A percentile compares a stretch with the other conserved stretches of the same genome.
Evolutionary conservation across 2,113 vertebrate species (phyloP).

Genomic region (Xerus inauris): DNA sequence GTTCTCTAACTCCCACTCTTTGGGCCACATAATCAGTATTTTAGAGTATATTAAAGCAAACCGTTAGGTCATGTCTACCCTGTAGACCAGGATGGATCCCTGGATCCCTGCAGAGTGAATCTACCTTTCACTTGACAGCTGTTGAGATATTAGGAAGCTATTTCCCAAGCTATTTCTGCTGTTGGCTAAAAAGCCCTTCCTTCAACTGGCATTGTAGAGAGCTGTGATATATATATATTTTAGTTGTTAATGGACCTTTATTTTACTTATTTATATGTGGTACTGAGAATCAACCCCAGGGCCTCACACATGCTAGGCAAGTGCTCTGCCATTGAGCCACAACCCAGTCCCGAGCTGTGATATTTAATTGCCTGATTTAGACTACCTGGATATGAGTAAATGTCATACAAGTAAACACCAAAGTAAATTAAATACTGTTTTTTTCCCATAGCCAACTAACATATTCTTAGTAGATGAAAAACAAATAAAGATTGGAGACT

Average conservation of each 20-base stretch:
- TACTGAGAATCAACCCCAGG: too few relatives aligned
- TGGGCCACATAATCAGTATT: background rate
- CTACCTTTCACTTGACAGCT: background rate
- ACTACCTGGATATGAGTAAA: background rate
- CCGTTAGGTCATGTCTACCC: background rate
- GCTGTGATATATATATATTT: too few relatives aligned
- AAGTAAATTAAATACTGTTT: background rate
- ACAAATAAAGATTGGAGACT: slow-evolving; percentile 94
- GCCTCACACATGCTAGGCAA: too few relatives aligned
- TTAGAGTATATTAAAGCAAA: background rate
- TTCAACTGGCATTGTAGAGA: slow-evolving; percentile 32
- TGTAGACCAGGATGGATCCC: background rate
- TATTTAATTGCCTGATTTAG: background rate
- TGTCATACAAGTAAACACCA: background rate
- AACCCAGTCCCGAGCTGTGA: too few relatives aligned
- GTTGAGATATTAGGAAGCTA: background rate
- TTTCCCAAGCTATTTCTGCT: background rate
- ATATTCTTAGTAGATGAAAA: slow-evolving; percentile 89
- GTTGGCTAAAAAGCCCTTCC: background rate
- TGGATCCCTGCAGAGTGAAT: background rate
- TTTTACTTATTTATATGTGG: too few relatives aligned
- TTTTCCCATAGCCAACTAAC: slow-evolving; percentile 89
- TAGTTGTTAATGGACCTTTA: too few relatives aligned
- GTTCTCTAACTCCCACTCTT: background rate
- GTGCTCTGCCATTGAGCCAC: too few relatives aligned